phyloP scores from a whole-genome alignment of 92 coral and sea anemone genomes.

The Phymanthus crucifer region DNA sequence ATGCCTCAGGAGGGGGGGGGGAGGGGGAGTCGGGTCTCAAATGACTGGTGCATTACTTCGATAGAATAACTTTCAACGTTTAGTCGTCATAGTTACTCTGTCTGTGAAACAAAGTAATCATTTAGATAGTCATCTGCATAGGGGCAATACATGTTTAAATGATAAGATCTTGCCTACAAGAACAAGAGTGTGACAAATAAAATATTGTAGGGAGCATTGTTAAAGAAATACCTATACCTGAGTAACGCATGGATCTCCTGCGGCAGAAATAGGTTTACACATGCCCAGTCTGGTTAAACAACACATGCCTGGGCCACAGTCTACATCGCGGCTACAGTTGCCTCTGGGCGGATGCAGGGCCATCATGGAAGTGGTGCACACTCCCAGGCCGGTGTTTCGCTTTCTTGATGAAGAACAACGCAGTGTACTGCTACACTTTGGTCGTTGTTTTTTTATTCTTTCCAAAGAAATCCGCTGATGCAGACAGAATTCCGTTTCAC shows the following conservation, averaged over 20 bases:
- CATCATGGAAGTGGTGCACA: conserved; percentile 10
- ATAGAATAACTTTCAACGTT: too few relatives aligned
- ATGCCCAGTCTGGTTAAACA: conserved; percentile 66
- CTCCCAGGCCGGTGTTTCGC: conserved; percentile 3
- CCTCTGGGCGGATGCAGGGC: neutral
- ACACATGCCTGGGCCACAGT: conserved; percentile 67
- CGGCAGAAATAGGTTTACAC: conserved; percentile 51
- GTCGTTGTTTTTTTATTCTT: conserved; percentile 5
- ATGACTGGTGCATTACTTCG: too few relatives aligned
- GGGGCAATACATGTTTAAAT: too few relatives aligned
- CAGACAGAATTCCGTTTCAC: conserved; percentile 55
- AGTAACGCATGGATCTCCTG: conserved; percentile 67
- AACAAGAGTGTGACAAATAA: too few relatives aligned
- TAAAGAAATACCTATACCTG: too few relatives aligned
- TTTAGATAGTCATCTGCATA: too few relatives aligned
- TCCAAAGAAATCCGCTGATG: conserved; percentile 19
- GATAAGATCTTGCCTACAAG: too few relatives aligned
- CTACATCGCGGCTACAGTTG: conserved; percentile 56
- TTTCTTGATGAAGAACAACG: neutral
- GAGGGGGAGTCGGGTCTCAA: too few relatives aligned
- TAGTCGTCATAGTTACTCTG: too few relatives aligned
- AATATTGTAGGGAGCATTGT: too few relatives aligned
- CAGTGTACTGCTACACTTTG: conserved; percentile 13
- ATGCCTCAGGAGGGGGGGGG: too few relatives aligned
- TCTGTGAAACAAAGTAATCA: too few relatives aligned